Evolutionary conservation across 2,888 invertebrate genomes (phyloP).

Genomic region (Hyalella azteca): DNA sequence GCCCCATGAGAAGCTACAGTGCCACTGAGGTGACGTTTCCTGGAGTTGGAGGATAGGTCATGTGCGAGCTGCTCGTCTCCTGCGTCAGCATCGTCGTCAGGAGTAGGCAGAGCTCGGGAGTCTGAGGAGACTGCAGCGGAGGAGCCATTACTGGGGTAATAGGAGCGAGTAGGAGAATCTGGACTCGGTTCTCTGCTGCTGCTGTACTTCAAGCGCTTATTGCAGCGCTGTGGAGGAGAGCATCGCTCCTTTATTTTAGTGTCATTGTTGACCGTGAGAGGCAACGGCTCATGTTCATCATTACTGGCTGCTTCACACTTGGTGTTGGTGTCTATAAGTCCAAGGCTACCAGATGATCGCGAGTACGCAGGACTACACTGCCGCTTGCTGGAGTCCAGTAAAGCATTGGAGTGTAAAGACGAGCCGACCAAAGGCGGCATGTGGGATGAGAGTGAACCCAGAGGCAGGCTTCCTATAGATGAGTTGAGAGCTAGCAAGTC

Average conservation of each 20-base stretch:
- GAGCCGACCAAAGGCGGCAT: not conserved
- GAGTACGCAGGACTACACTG: not conserved
- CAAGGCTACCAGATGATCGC: not conserved
- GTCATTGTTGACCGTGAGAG: conserved; percentile 39
- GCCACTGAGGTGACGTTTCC: conserved; percentile 18
- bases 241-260: conserved; percentile 33
- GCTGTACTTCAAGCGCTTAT: conserved; percentile 20
- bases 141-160: conserved; percentile 21
- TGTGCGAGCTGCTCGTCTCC: not conserved
- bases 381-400: not conserved
- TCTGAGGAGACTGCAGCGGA: not conserved
- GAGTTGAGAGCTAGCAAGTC: conserved; percentile 37
- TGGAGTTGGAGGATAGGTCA: conserved; percentile 32
- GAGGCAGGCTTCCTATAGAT: conserved; percentile 25
- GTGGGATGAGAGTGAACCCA: not conserved
- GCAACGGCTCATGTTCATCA: conserved; percentile 23
- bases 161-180: not conserved
- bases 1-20: not conserved
- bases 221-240: not conserved
- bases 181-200: conserved; percentile 8
- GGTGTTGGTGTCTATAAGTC: not conserved
- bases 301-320: not conserved
- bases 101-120: not conserved
- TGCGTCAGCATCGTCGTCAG: not conserved
- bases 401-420: conserved; percentile 13